Base-by-base conservation (phyloP, 2,113 vertebrate species). In the Numida meleagris region DNA sequence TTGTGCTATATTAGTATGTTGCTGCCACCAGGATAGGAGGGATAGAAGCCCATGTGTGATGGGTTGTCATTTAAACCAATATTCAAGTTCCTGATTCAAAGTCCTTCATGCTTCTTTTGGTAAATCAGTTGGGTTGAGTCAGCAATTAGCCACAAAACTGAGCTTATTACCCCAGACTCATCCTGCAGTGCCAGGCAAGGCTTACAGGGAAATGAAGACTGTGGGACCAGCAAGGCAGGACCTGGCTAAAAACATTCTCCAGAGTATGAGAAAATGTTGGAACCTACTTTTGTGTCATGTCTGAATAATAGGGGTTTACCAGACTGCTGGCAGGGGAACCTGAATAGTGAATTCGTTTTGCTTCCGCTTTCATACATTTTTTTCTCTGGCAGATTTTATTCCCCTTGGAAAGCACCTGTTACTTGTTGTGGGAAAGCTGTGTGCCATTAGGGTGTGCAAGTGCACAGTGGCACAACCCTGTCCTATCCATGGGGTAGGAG, bases 191-290 rank as follows among this genome's bases (percentile, higher is more conserved):
- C 12, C 14, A 78, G 21, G 4, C 18, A 48, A 74, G 8, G 40
- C 29, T 63, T 40, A 21, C 5, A 72, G 7, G 14, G 29, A 77
- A 90, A 90, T n/a, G 20, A 12, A 4, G 7, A 77, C 31, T 0
- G 0, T 55, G 34, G 9, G 9, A 31, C 19, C 33, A 87, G 14
- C 19, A 75, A 61, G 24, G 36, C 24, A 86, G 45, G 27, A 23
- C 29, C 4, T 0, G 0, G 11, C 36, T 66, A 13, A 70, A 91
- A 76, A 42, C 1, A 0, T 24, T 50, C 21, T 86, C 42, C 11
- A 23, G 36, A 76, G 24, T 45, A n/a, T 71, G 33, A 83, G 42
- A 87, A 91, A 83, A 88, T 34, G 14, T 20, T 88, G 63, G 63
- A 58, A 90, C 82, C 45, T 71, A 42, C 27, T 88, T 61, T 33